Base-by-base conservation (phyloP, 2,797 vertebrate genomes). In the Cuniculus paca region DNA sequence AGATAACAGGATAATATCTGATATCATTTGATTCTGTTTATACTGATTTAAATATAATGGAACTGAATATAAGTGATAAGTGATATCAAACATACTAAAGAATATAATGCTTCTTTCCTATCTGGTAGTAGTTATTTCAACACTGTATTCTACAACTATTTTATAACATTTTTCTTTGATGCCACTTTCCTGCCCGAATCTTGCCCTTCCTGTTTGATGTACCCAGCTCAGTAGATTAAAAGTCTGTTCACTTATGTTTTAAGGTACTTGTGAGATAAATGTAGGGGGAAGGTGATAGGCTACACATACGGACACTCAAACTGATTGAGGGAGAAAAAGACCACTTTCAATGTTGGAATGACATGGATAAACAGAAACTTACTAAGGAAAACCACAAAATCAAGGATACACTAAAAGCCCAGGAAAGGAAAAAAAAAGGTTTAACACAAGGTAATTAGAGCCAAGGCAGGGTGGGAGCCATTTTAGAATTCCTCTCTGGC, bases 21-120 rank as follows among this genome's bases (percentile, higher is more conserved):
- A 17, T 26, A n/a, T 52, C 89, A 14, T 58, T 63, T 75, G 19
- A 7, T 61, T 94, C 5, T 1, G 45, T 93, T 86, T 89, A 63
- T 88, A 81, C 52, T 86, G 36, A 78, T 77, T 86, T 89, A 65
- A 85, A 81, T 93, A 36, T 50, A 54, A 77, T 50, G 80, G 9
- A 22, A 26, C 56, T 79, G 1, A 91, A 88, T 75, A 22, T 77
- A 91, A 68, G 31, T 68, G 50, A 80, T 9, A 6, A 52, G 0
- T 74, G 36, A 74, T 74, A 79, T 12, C 16, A 78, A 61, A 68
- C 22, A 31, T 86, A 63, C 31, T 58, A 10, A 65, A 63, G 20
- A 90, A 54, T 45, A 88, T n/a, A 34, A 19, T 24, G 1, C 54
- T 83, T 88, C 8, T 77, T 2, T 70, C 28, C 31, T 34, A 8